Percentiles rank a stretch among this genome's conserved stretches.
These are phyloP conservation scores for Propithecus deckenii DNA, from an alignment of 2,797 vertebrate genomes.

Conservation along the genomic window DNA sequence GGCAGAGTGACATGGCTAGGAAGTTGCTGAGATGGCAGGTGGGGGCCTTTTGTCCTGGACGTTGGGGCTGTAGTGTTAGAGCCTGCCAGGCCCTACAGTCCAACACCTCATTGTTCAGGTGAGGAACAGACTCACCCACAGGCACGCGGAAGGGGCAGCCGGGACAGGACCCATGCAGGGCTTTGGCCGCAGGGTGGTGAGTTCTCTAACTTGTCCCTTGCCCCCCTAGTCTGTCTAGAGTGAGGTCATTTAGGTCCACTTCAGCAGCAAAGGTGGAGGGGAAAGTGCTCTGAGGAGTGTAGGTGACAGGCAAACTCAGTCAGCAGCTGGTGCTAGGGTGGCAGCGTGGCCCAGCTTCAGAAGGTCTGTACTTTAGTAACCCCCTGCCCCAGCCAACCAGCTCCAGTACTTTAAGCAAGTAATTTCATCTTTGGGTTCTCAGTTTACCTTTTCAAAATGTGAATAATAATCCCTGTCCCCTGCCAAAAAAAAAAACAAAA, in stretches of 20 bases:
- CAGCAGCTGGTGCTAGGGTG: background rate
- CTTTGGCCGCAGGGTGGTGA: background rate
- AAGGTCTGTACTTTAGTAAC: background rate
- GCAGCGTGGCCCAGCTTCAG: fast-evolving
- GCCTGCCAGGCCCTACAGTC: background rate
- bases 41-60: background rate
- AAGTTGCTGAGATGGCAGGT: background rate
- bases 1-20: background rate
- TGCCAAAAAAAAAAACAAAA: background rate
- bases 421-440: background rate
- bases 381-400: background rate
- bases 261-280: background rate
- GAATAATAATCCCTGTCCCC: background rate
- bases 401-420: background rate
- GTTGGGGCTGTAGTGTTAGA: background rate
- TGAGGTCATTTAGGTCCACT: background rate
- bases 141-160: background rate
- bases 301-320: background rate
- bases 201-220: background rate
- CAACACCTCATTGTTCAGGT: background rate
- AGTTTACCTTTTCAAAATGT: background rate
- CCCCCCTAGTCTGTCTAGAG: background rate
- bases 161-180: background rate
- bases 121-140: background rate
- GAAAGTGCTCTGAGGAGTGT: background rate